phyloP scores from a whole-genome alignment of 1,140 invertebrate species.

The Agrilus planipennis region DNA sequence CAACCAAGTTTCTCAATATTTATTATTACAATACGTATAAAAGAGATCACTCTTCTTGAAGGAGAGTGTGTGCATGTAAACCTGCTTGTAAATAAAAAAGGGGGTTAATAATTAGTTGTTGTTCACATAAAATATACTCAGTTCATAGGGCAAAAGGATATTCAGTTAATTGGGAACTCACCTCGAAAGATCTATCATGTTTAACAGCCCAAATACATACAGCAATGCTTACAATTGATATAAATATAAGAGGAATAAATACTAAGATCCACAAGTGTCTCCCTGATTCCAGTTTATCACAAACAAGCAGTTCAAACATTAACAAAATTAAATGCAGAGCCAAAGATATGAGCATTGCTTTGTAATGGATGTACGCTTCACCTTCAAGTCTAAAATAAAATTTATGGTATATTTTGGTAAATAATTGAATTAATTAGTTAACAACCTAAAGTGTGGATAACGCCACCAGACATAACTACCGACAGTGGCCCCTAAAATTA shows the following conservation, averaged over 20 bases:
- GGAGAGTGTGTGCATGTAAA: neutral
- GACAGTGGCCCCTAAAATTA: slow-evolving; percentile 74
- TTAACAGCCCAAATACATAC: slow-evolving; percentile 97
- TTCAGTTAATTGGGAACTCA: slow-evolving; percentile 33
- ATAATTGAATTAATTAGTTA: neutral
- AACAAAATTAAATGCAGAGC: slow-evolving; percentile 86
- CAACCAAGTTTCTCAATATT: no score
- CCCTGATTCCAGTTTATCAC: slow-evolving; percentile 85
- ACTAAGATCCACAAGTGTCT: slow-evolving; percentile 90
- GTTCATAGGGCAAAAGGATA: neutral
- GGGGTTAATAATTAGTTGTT: slow-evolving; percentile 3
- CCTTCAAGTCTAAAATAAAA: slow-evolving; percentile 66
- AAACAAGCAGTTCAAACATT: slow-evolving; percentile 93
- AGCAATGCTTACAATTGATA: slow-evolving; percentile 89
- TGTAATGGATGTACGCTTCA: slow-evolving; percentile 92
- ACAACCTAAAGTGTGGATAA: slow-evolving; percentile 81
- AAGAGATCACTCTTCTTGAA: no score
- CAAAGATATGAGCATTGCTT: slow-evolving; percentile 91
- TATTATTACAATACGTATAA: no score
- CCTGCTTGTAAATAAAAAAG: slow-evolving; percentile 3
- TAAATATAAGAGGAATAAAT: slow-evolving; percentile 92
- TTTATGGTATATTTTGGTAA: neutral
- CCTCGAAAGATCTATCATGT: slow-evolving; percentile 93
- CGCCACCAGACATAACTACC: slow-evolving; percentile 91
- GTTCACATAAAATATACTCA: neutral